Evolutionary conservation across 2,797 vertebrate species (phyloP).

Genomic region (Eremophila alpestris): DNA sequence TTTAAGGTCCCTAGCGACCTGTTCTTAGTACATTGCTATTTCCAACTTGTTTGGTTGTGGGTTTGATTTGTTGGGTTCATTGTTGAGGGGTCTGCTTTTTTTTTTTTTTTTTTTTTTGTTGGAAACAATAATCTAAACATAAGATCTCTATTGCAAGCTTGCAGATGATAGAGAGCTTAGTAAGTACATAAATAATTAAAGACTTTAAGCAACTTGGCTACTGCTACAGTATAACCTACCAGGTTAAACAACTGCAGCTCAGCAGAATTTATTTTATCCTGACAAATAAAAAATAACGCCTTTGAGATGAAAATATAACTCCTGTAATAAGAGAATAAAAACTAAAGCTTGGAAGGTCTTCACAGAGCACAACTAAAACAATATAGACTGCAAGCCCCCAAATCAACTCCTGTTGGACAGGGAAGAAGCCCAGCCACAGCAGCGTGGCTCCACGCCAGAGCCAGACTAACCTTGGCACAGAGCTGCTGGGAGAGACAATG

Average conservation of each 20-base stretch:
- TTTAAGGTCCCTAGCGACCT: not conserved
- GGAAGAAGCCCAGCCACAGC: not conserved
- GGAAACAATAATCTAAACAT: not conserved
- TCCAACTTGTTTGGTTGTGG: not conserved
- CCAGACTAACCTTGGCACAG: not conserved
- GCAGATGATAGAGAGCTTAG: not conserved
- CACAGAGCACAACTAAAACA: not conserved
- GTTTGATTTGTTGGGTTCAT: not conserved
- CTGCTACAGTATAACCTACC: not conserved
- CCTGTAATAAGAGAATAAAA: not conserved
- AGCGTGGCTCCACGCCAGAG: not conserved
- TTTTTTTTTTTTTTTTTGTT: not conserved
- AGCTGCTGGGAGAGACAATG: not conserved
- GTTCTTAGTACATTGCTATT: not conserved
- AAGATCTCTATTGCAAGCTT: not conserved
- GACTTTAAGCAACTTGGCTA: not conserved
- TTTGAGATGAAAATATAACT: not conserved
- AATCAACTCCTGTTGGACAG: not conserved
- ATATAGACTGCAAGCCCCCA: not conserved
- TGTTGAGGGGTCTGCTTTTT: not conserved
- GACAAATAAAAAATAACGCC: not conserved
- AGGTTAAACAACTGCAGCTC: not conserved
- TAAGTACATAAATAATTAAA: slow-evolving; percentile 3
- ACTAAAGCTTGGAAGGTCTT: not conserved
- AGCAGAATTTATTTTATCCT: not conserved